phyloP scores from a whole-genome alignment of 2,797 vertebrate genomes.

The Danio choprae region DNA sequence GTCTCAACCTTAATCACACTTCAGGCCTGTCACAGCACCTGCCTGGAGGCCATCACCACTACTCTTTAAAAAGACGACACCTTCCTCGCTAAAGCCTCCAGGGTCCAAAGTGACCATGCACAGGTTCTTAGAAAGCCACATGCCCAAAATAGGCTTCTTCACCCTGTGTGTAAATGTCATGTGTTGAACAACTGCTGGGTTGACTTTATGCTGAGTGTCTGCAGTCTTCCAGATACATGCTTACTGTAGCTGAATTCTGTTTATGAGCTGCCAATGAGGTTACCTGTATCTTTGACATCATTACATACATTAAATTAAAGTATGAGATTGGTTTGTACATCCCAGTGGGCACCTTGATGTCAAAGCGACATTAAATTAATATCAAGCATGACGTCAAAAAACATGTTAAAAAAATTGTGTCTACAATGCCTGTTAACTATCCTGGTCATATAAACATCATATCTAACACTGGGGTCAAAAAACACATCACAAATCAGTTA shows the following conservation, averaged over 20 bases:
- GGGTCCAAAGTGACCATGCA: slow-evolving; percentile 6
- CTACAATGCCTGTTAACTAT: no score
- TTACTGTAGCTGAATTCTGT: not conserved
- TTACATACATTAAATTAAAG: slow-evolving; percentile 1
- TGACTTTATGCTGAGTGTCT: not conserved
- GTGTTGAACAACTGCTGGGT: not conserved
- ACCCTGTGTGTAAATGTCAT: slow-evolving; percentile 24
- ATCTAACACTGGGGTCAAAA: no score
- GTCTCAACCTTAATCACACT: slow-evolving; percentile 73
- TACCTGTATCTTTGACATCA: not conserved
- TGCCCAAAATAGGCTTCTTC: slow-evolving; percentile 27
- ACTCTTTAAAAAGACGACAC: slow-evolving; percentile 22
- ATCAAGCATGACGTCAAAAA: no score
- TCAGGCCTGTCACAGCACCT: slow-evolving; percentile 64
- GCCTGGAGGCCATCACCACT: slow-evolving; percentile 9
- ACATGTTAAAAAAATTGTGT: no score
- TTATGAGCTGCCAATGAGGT: not conserved
- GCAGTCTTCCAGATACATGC: not conserved
- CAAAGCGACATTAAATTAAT: no score
- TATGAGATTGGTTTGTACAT: not conserved
- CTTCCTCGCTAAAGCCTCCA: slow-evolving; percentile 22
- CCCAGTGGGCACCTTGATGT: not conserved
- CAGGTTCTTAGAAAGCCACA: not conserved
- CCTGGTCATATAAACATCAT: no score
- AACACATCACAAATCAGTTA: no score